Evolutionary conservation across 2,888 invertebrate species (phyloP), one percentile per base, ranked within the genome.

Genomic region (Clivina fossor): DNA sequence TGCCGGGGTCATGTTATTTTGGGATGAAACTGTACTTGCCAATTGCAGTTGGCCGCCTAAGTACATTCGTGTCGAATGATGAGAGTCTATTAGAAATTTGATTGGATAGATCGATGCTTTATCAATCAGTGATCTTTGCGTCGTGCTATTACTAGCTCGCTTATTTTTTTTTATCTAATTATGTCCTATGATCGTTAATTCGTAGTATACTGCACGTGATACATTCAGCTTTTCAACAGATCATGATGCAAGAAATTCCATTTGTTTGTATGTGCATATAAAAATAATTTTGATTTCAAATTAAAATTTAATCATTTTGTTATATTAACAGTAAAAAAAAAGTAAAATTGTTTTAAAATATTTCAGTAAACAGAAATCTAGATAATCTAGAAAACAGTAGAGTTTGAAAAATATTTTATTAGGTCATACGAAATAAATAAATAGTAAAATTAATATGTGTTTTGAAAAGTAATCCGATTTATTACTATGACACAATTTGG

Each of bases 1-100:
- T n/a, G 49, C 37, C 47, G 44, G 56, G 55, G 58, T 54, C 47
- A 46, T 32, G 15, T 18, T 60, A 61, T 61, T 60, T 60, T 53
- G 59, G 58, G 57, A 30, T 24, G 24, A 33, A 41, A 49, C 37
- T 58, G 57, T 43, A 46, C 50, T 44, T 58, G 60, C 58, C 61
- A 61, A 58, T 55, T 58, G 38, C 24, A 54, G 51, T 38, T 57
- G 48, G 54, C 44, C 43, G 46, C 43, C 30, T 47, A 54, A 51
- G 37, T 20, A 46, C 38, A 41, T 46, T 15, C 38, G 16, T 11
- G 9, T 38, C 16, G 20, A 32, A 47, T 37, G 15, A 35, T 8
- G 35, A n/a, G 15, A 8, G n/a, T 35, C 15, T n/a, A 3, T 15
- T 15, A 13, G 35, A 7, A 7, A 7, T 11, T 13, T 35, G 35